Conservation (phyloP, 2,113 vertebrate species). For the Gnathonemus longibarbis region DNA sequence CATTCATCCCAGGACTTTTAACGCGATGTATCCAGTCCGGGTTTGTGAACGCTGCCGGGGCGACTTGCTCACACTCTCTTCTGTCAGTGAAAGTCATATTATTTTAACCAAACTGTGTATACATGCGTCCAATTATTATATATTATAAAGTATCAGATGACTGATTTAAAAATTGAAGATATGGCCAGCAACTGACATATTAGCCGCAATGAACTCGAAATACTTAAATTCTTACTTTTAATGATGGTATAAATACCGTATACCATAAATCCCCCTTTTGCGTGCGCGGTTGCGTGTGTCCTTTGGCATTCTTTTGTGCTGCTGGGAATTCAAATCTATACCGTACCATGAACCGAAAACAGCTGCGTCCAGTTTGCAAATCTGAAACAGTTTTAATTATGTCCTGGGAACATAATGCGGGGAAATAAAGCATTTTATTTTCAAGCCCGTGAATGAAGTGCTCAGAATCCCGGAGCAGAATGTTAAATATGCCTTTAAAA, state of each 20-base stretch:
- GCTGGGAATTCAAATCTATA: conserved; percentile 31
- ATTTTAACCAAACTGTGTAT: not conserved
- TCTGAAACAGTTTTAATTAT: conserved; percentile 59
- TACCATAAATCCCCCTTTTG: not conserved
- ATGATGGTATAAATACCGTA: not conserved
- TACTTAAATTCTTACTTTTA: not conserved
- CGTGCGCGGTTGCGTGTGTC: not conserved
- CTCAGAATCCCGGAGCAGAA: conserved; percentile 15
- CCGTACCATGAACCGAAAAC: conserved; percentile 44
- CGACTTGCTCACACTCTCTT: not conserved
- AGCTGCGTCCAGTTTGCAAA: conserved; percentile 50
- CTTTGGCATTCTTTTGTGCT: not conserved
- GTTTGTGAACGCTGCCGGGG: not conserved
- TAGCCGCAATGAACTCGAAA: not conserved
- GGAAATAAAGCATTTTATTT: conserved; percentile 56
- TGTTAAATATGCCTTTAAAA: conserved; percentile 47
- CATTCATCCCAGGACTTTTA: not conserved
- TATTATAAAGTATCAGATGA: not conserved
- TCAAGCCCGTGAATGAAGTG: conserved; percentile 45
- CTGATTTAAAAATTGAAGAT: not conserved
- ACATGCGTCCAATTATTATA: not conserved
- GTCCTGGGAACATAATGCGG: conserved; percentile 52
- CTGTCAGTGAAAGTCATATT: conserved; percentile 18
- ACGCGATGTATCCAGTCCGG: not conserved
- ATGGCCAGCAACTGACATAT: not conserved